Conservation (phyloP, 1,140 invertebrate species). For the Drosophila erecta region DNA sequence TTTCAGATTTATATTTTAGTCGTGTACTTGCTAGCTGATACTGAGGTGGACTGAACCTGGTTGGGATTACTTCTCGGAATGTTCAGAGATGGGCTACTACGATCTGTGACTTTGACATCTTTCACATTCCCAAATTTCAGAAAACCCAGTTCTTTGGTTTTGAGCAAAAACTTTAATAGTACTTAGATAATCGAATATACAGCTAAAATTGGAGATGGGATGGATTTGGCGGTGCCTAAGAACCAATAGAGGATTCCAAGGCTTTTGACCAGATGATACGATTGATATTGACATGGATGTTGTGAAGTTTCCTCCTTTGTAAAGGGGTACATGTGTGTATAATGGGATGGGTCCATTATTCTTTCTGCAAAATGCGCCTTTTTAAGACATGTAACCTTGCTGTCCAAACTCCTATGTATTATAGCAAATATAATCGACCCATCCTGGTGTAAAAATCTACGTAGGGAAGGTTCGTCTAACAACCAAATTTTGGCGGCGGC, state of each 20-base stretch:
- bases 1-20: slow-evolving; percentile 27
- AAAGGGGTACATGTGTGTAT: slow-evolving; percentile 22
- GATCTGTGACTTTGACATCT: neutral
- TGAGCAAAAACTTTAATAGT: slow-evolving; percentile 34
- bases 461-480: slow-evolving; percentile 37
- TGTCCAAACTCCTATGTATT: neutral
- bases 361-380: neutral
- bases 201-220: slow-evolving; percentile 26
- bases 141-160: neutral
- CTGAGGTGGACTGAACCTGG: slow-evolving; percentile 28
- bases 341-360: slow-evolving; percentile 13
- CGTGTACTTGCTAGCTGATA: slow-evolving; percentile 35
- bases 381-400: neutral
- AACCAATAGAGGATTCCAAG: neutral
- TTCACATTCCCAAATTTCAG: neutral
- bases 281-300: slow-evolving; percentile 38
- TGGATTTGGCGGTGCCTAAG: neutral
- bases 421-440: slow-evolving; percentile 8
- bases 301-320: slow-evolving; percentile 31
- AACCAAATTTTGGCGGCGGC: slow-evolving; percentile 44
- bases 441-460: slow-evolving; percentile 4
- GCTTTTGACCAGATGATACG: slow-evolving; percentile 15
- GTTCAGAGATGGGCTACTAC: neutral
- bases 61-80: neutral
- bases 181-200: slow-evolving; percentile 15